phyloP scores from a whole-genome alignment of 2,797 vertebrate species.

The Scomberomorus guttatus region DNA sequence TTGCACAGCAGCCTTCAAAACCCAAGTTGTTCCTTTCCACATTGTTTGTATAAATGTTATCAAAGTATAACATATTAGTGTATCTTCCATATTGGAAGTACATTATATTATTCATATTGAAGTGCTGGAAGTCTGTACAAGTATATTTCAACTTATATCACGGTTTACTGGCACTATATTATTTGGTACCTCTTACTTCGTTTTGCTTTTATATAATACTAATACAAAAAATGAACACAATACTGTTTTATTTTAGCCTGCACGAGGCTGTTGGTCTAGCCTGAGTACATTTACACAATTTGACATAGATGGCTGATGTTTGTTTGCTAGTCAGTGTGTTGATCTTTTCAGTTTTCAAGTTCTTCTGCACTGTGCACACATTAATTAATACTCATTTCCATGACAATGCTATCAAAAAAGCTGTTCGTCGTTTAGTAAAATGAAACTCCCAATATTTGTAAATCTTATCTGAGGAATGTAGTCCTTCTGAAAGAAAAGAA shows the following conservation, averaged over 20 bases:
- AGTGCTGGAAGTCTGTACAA: no score
- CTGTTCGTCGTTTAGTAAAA: constrained; percentile 5
- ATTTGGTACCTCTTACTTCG: no score
- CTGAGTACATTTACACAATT: neutral
- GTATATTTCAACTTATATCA: no score
- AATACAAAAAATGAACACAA: neutral
- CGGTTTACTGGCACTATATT: no score
- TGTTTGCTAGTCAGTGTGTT: neutral
- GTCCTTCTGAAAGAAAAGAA: neutral
- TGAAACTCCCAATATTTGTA: constrained; percentile 6
- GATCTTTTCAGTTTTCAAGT: no score
- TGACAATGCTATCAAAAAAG: neutral
- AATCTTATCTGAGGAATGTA: neutral
- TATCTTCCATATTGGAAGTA: no score
- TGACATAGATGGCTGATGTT: neutral
- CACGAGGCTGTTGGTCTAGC: neutral
- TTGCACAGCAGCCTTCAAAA: no score
- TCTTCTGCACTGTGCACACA: neutral
- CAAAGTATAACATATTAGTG: no score
- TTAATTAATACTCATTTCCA: neutral
- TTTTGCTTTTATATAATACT: neutral
- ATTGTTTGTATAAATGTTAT: no score
- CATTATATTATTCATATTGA: no score
- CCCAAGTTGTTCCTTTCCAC: no score
- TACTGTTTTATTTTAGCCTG: neutral